A percentile compares a stretch with the other conserved stretches of the same genome.
Conservation (phyloP, 1,140 invertebrate species). For the Hyphantria cunea region DNA sequence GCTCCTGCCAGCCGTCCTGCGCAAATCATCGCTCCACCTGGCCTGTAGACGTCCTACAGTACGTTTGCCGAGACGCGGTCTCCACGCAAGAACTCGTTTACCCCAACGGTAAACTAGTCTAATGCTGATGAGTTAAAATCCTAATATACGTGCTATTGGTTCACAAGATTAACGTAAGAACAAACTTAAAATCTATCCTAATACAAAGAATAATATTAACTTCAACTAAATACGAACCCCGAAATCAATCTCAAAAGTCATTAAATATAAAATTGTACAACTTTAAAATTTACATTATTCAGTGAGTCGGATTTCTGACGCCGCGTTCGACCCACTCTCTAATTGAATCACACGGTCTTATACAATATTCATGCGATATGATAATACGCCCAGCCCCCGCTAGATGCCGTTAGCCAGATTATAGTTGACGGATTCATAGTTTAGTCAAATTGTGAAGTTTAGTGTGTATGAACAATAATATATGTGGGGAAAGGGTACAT, state of each 20-base stretch:
- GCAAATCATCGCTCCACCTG: no score
- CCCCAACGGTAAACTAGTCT: no score
- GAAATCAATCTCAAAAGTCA: conserved; percentile 5
- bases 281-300: conserved; percentile 25
- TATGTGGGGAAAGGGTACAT: conserved; percentile 13
- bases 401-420: conserved; percentile 27
- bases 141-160: no score
- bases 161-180: no score
- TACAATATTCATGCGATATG: conserved; percentile 74
- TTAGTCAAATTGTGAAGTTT: conserved; percentile 63
- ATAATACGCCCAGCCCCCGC: conserved; percentile 48
- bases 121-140: no score
- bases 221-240: no score
- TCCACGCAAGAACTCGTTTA: no score
- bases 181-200: no score
- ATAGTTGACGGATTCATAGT: conserved; percentile 58
- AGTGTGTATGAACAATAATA: conserved; percentile 39
- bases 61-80: no score
- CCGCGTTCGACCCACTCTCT: conserved; percentile 33
- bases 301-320: conserved; percentile 23
- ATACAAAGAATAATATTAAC: no score
- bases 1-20: no score
- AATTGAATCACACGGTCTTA: conserved; percentile 64
- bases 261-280: conserved; percentile 14
- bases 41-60: no score